Conservation (phyloP, 2,888 invertebrate genomes). For the Siphlonurus alternatus region DNA sequence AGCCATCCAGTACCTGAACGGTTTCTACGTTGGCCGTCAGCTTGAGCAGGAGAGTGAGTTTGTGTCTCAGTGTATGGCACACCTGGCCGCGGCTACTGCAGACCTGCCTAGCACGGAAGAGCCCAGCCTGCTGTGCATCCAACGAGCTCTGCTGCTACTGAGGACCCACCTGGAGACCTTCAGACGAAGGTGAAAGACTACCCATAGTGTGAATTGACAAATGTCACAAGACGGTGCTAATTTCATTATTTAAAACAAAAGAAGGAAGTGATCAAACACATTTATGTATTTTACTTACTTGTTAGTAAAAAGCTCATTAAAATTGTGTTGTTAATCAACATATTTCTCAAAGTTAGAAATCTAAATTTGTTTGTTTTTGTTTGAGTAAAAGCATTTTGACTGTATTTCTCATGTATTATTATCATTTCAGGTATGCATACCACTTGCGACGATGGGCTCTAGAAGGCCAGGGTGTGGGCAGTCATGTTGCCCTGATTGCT, state of each 20-base stretch:
- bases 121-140: conserved; percentile 71
- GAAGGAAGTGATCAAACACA: no score
- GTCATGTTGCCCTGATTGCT: conserved; percentile 38
- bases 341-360: no score
- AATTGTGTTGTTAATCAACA: not conserved
- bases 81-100: conserved; percentile 66
- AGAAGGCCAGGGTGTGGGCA: conserved; percentile 60
- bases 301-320: no score
- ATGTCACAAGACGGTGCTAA: no score
- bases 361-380: no score
- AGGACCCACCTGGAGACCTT: conserved; percentile 91
- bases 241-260: no score
- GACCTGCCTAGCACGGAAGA: conserved; percentile 50
- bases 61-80: conserved; percentile 84
- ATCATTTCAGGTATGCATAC: conserved; percentile 65
- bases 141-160: conserved; percentile 68
- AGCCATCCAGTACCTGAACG: conserved; percentile 85
- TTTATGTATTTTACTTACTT: no score
- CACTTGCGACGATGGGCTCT: conserved; percentile 79
- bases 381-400: no score
- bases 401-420: no score
- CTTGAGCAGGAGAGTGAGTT: conserved; percentile 84
- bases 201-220: no score
- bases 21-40: conserved; percentile 85
- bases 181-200: conserved; percentile 53